Evolutionary conservation across 2,888 invertebrate genomes (phyloP), one percentile per base, ranked within the genome.

Genomic region (Mylabris sibirica): DNA sequence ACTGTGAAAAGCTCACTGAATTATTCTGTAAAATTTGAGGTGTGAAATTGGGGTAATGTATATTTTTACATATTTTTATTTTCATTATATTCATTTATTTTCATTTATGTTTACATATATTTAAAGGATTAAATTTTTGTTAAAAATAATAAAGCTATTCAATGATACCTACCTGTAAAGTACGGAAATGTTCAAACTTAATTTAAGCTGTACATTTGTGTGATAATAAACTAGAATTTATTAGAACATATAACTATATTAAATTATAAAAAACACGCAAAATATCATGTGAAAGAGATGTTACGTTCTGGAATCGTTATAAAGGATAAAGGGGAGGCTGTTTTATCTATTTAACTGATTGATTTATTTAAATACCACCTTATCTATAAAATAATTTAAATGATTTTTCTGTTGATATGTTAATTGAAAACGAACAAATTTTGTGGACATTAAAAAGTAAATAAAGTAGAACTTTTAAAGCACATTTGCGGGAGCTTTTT

Each of bases 221-320:
- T 26, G 63, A 34, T 44, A 62, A 59, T 61, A 57, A 24, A 44
- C 44, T 34, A 60, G 60, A 62, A 66, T 57, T 66, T 62, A 62
- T 66, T 66, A 35, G 38, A 49, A 35, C n/a, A 59, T 38, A 59
- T 44, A 66, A 63, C 57, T 59, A 59, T 63, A 63, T 63, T 66
- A 41, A 66, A 41, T 62, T 63, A 62, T 63, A 66, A 66, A 66
- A 66, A 66, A 63, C 66, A 66, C 66, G 57, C 57, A 30, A 67
- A 67, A 67, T 64, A 59, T 49, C 67, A 63, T 64, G 63, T 53
- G 60, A 64, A 63, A 22, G 20, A 60, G 60, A 60, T 24, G 59
- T 64, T 60, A 34, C 57, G 67, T 63, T 67, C 30, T 59, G 49
- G 30, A 65, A 65, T 49, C 49, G 49, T 49, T 9, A 20, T 49